phyloP scores from a whole-genome alignment of 2,888 invertebrate genomes.

The Apamea sordens region DNA sequence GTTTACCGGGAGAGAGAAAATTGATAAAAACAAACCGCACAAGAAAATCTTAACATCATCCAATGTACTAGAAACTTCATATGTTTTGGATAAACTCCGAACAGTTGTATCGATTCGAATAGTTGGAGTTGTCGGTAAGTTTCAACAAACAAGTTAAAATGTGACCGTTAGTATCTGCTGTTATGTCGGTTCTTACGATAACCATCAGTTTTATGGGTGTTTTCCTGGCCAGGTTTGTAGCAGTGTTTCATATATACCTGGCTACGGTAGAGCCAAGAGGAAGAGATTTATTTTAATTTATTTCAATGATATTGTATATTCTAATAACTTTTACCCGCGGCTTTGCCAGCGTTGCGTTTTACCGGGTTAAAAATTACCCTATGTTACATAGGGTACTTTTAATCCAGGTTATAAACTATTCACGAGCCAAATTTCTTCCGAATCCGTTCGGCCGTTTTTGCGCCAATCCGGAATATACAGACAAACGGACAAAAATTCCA shows the following conservation, averaged over 20 bases:
- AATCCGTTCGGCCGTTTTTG: background rate
- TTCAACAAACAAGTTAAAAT: conserved; percentile 49
- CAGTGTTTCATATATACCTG: conserved; percentile 8
- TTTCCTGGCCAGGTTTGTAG: conserved; percentile 3
- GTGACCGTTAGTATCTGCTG: conserved; percentile 18
- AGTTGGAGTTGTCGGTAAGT: conserved; percentile 21
- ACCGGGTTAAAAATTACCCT: background rate
- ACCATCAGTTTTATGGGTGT: conserved; percentile 22
- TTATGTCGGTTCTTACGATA: conserved; percentile 20
- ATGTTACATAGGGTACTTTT: background rate
- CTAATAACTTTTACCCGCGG: background rate
- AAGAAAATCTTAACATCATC: conserved; percentile 23
- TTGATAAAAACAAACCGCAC: background rate
- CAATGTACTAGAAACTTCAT: conserved; percentile 41
- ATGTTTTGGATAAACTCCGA: conserved; percentile 53
- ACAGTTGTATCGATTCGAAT: background rate
- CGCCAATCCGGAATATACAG: background rate
- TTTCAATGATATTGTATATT: background rate
- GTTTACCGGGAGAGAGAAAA: background rate
- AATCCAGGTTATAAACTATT: background rate
- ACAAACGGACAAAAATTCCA: background rate
- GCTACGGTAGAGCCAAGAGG: background rate
- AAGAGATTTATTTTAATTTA: background rate
- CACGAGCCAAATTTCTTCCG: background rate
- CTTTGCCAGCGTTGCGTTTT: background rate